Base-by-base conservation (phyloP, 2,113 vertebrate genomes). In the Ceratotherium simum region DNA sequence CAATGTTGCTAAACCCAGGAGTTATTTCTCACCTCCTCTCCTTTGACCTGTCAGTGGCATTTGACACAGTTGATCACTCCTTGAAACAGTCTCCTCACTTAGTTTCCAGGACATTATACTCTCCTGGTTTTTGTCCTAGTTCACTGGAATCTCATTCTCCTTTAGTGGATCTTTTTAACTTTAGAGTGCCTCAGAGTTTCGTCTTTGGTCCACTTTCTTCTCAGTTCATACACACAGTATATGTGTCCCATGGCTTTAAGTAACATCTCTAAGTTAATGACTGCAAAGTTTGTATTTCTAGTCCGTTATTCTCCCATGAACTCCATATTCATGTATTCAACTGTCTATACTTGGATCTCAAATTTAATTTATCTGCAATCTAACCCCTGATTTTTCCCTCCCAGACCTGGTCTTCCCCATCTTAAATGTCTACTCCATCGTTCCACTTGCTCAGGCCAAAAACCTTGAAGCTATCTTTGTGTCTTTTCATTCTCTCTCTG, bases 371-470 rank as follows among this genome's bases (percentile, higher is more conserved):
- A 56, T 39, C 33, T 46, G 73, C 23, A 72, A 2, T 75, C 39
- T 94, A 60, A 95, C 18, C 23, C 73, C 39, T 83, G 42, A 81
- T 72, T 70, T 88, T 96, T 87, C 17, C 29, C 36, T 90, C 39
- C 54, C 46, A 78, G 33, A 58, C 29, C 65, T 62, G 16, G 3
- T 81, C 82, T 65, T 93, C 21, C 54, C 20, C 33, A 18, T 72
- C 54, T 89, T 89, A 94, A 51, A 51, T 88, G 79, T 16, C 42
- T 54, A 0, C 29, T 62, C 39, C 7, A 20, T 67, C 25, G 39
- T 92, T 85, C 33, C 20, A 13, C 25, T 67, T 10, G 16, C 67
- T 78, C 58, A 81, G 29, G 11, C 25, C 48, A 72, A 67, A 94
- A 78, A n/a, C 62, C 16, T 56, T 70, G 42, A 76, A 87, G 2